Base-by-base conservation (phyloP, 2,797 vertebrate genomes). In the Brotula barbata region DNA sequence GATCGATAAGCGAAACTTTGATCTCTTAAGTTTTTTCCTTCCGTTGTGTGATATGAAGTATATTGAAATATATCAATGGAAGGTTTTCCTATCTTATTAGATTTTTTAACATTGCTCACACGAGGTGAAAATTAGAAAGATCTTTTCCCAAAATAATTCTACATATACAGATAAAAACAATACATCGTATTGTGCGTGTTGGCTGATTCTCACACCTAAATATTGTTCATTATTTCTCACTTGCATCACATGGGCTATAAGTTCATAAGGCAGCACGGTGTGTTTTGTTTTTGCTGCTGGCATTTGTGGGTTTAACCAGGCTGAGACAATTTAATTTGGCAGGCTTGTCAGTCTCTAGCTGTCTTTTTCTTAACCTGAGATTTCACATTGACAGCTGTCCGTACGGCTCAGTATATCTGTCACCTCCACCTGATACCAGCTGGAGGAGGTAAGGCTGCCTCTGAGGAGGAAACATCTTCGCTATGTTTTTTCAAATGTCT, bases 371-470 rank as follows among this genome's bases (percentile, higher is more conserved):
- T 96, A 87, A 96, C 92, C 67, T 41, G 4, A 0, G 21, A 41
- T 20, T 13, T 56, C 89, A 97, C 93, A 93, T 94, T 62, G 95
- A 96, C 90, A 96, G 95, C 89, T 97, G 95, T 79, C 95, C 95
- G 0, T 97, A 97, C 1, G 90, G 94, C 76, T 89, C 95, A 0
- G 93, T 96, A 52, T 97, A 96, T 66, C 91, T 97, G 77, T 96
- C 95, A 0, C 95, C 94, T 0, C 95, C 95, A 0, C 90, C 93
- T 0, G 95, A 97, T 64, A 95, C 93, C 5, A 96, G 91, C 88
- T 97, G 95, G 95, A 94, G 95, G 82, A 94, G 95, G 95, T 96
- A 76, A 80, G 93, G 10, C 34, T 8, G 3, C 34, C 33, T 66
- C 43, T 2, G 5, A 49, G 20, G 21, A 69, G 44, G n/a, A 53